Conservation (phyloP, 2,797 vertebrate genomes). For the Eulemur coronatus region DNA sequence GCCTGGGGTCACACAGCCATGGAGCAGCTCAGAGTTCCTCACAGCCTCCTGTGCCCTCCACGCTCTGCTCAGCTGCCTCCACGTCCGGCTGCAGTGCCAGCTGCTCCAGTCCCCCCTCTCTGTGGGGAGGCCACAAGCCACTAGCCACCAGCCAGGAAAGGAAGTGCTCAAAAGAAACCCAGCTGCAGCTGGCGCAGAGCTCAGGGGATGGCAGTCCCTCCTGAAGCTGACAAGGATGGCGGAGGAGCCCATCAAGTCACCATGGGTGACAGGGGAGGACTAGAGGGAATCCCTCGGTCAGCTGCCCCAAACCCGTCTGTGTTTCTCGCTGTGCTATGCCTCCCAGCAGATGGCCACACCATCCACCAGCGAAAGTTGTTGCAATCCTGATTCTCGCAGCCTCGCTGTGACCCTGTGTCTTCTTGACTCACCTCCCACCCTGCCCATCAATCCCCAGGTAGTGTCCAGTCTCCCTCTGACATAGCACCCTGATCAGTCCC, state of each 20-base stretch:
- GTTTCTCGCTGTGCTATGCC: neutral
- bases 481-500: neutral
- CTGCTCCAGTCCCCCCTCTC: neutral
- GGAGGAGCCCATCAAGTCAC: neutral
- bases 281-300: neutral
- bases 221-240: neutral
- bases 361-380: neutral
- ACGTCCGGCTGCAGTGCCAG: neutral
- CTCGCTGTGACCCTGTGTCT: neutral
- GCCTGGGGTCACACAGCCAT: neutral
- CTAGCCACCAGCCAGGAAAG: neutral
- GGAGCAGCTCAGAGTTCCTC: neutral
- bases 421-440: rapidly evolving
- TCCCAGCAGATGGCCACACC: neutral
- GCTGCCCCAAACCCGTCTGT: neutral
- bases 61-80: neutral
- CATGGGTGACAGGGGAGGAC: neutral
- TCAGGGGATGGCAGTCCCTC: neutral
- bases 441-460: neutral
- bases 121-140: constrained; percentile 12
- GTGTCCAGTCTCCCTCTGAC: neutral
- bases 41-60: neutral
- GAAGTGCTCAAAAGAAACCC: neutral
- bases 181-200: neutral
- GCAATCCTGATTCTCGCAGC: neutral